phyloP scores from a whole-genome alignment of 2,888 invertebrate species.

The Exocentrus adspersus region DNA sequence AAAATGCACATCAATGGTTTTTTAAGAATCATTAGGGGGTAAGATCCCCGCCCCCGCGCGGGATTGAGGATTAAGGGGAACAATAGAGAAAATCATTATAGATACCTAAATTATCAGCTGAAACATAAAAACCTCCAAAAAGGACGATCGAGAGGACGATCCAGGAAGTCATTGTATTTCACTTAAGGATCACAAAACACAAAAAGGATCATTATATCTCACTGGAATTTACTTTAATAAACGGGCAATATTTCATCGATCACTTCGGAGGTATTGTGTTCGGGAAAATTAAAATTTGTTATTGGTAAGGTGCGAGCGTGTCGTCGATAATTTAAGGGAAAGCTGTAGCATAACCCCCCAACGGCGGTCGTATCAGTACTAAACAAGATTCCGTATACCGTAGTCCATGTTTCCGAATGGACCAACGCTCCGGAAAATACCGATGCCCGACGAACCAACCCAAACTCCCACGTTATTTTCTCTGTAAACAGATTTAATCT shows the following conservation, averaged over 20 bases:
- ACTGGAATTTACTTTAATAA: constrained; percentile 10
- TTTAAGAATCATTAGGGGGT: not conserved
- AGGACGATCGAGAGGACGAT: constrained; percentile 30
- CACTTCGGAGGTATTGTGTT: constrained; percentile 3
- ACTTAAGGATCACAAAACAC: constrained; percentile 34
- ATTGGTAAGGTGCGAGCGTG: constrained; percentile 18
- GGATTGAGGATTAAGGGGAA: not conserved
- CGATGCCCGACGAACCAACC: constrained; percentile 20
- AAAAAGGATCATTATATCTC: constrained; percentile 28
- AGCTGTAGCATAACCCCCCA: constrained; percentile 21
- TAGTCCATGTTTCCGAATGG: constrained; percentile 38
- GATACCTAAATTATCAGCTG: constrained; percentile 40
- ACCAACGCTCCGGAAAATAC: constrained; percentile 29
- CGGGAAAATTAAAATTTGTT: constrained; percentile 11
- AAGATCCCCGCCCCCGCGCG: not conserved
- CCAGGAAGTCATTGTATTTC: constrained; percentile 37
- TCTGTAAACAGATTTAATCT: constrained; percentile 14
- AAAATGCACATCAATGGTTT: not conserved
- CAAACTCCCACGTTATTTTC: constrained; percentile 18
- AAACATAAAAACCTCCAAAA: constrained; percentile 34
- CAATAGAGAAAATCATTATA: not conserved
- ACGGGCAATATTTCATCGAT: not conserved
- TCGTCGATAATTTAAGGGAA: constrained; percentile 22
- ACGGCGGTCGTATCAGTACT: constrained; percentile 30
- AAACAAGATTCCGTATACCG: constrained; percentile 34